Percentiles rank a stretch among this genome's conserved stretches.
phyloP scores from a whole-genome alignment of 2,797 vertebrate species.

The Heteromormyrus szaboi region DNA sequence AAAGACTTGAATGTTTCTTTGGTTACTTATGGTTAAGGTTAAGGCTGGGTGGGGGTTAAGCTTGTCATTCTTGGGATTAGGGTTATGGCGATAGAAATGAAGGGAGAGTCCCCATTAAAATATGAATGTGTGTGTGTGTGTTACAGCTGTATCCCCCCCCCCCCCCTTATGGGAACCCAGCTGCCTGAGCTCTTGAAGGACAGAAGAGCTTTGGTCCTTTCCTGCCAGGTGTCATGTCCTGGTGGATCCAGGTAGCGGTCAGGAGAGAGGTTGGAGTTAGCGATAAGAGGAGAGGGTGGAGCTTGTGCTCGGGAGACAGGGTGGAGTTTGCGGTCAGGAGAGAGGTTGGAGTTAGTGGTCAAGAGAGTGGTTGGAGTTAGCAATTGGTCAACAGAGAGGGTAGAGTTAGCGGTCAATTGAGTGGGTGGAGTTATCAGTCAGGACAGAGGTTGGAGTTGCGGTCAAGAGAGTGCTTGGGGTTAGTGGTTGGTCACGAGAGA shows the following conservation, averaged over 20 bases:
- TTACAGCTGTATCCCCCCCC: neutral
- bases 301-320: neutral
- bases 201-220: neutral
- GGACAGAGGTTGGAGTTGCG: neutral
- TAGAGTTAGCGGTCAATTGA: neutral
- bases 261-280: neutral
- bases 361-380: neutral
- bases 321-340: neutral
- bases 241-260: neutral
- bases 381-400: neutral
- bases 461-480: neutral
- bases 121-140: neutral
- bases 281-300: neutral
- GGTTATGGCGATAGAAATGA: neutral
- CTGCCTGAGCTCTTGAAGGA: neutral
- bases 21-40: neutral
- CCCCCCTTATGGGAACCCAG: neutral
- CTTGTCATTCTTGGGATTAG: neutral
- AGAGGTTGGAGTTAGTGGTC: neutral
- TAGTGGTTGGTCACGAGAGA: neutral
- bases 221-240: neutral
- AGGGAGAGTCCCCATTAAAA: neutral
- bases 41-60: neutral
- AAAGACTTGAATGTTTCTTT: neutral
- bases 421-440: neutral